Conservation (phyloP, 2,113 vertebrate species). For the Macrotus californicus region DNA sequence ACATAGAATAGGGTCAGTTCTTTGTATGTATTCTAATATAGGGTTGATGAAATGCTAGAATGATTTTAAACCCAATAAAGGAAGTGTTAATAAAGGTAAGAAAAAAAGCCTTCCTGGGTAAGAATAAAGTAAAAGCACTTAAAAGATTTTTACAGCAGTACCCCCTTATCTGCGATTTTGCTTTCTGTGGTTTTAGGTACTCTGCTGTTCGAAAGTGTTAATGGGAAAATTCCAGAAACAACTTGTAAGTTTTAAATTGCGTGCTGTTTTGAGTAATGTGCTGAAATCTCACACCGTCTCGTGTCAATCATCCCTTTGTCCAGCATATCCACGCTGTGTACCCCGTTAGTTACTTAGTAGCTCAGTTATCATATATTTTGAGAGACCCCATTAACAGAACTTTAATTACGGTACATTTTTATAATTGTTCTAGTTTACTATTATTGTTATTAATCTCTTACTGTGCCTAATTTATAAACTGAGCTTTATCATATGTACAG, state of each 20-base stretch:
- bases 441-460: not conserved
- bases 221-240: not conserved
- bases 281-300: not conserved
- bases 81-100: not conserved
- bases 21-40: not conserved
- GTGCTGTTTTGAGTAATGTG: not conserved
- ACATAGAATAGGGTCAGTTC: not conserved
- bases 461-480: not conserved
- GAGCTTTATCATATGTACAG: not conserved
- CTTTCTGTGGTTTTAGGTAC: not conserved
- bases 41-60: not conserved
- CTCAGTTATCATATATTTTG: not conserved
- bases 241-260: not conserved
- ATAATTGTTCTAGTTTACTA: not conserved
- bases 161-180: no score
- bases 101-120: not conserved
- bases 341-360: not conserved
- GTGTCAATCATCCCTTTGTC: not conserved
- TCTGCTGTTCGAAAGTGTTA: not conserved
- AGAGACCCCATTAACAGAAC: not conserved
- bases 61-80: conserved; percentile 10
- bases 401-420: not conserved
- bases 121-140: conserved; percentile 3
- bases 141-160: not conserved
- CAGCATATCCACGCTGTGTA: not conserved